Conservation (phyloP, 2,797 vertebrate genomes). For the Pseudochaenichthys georgianus region DNA sequence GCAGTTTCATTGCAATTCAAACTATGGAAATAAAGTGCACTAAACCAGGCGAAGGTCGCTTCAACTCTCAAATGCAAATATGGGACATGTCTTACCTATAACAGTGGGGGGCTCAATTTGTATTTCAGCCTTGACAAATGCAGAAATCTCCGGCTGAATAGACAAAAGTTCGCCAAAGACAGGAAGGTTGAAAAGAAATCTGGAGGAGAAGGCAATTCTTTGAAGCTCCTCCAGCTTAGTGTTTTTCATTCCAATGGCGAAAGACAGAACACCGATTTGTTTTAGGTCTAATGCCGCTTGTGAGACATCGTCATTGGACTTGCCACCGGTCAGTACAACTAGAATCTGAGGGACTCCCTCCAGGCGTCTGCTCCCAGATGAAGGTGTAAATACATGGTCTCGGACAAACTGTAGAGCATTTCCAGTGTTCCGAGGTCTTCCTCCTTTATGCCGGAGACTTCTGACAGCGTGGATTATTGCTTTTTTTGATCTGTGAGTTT, state of each 20-base stretch:
- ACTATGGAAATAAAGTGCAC: constrained; percentile 31
- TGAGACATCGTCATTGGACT: constrained; percentile 81
- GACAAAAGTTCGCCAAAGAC: constrained; percentile 83
- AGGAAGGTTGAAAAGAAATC: constrained; percentile 79
- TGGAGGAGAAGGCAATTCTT: constrained; percentile 75
- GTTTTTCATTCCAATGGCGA: constrained; percentile 83
- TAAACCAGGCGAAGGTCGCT: constrained; percentile 7
- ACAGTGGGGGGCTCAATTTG: constrained; percentile 68
- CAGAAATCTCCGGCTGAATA: constrained; percentile 79
- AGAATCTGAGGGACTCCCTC: constrained; percentile 83
- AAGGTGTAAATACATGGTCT: constrained; percentile 74
- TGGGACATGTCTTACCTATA: constrained; percentile 78
- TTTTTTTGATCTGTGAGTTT: constrained; percentile 77
- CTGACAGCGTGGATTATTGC: constrained; percentile 80
- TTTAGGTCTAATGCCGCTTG: constrained; percentile 70
- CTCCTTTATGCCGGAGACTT: constrained; percentile 82
- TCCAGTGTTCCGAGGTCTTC: constrained; percentile 79
- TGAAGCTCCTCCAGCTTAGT: constrained; percentile 73
- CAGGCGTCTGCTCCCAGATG: constrained; percentile 77
- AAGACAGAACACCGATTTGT: constrained; percentile 70
- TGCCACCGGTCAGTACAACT: constrained; percentile 80
- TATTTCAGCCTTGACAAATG: constrained; percentile 78
- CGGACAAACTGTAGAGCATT: constrained; percentile 79
- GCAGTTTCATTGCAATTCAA: constrained; percentile 69
- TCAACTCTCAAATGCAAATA: constrained; percentile 36